Evolutionary conservation across 1,140 invertebrate species (phyloP), one percentile per base, ranked within the genome.

Genomic region (Halictus rubicundus): DNA sequence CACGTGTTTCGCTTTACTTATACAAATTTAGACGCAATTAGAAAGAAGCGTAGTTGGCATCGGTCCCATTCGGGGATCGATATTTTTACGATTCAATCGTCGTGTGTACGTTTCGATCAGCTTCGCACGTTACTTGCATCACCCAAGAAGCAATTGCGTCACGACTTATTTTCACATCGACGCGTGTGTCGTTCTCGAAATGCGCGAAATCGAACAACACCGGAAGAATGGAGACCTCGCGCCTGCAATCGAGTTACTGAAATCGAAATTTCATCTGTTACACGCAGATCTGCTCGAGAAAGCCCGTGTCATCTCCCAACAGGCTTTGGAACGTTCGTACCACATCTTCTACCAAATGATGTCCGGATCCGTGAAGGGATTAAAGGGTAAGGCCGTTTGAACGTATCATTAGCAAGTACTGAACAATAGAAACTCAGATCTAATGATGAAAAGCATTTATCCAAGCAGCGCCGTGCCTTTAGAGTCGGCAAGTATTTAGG

Each of bases 341-440:
- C 99, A 99, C 94, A 99, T 99, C 93, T 99, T 99, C 97, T 99
- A 99, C 95, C 99, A 99, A 94, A 97, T 99, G 91, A 99, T 99
- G 97, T 99, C 99, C 89, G 98, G 97, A 82, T 95, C 97, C 83
- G 96, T 99, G 60, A 88, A 95, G 57, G 96, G 95, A 86, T 93
- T 99, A 78, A 99, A 98, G 95, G 96, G 98, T 98, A 95, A 95
- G 94, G 90, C 52, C 46, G 54, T 52, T 59, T 12, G 42, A 23
- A 39, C 23, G 16, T 6, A 16, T 37, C 21, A n/a, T 25, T 14
- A 25, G 0, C 14, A n/a, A 4, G 23, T 49, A 39, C n/a, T 12
- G 16, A 60, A 23, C 32, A 9, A 16, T 75, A 4, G 7, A 16
- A 9, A 52, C 14, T 52, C 49, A 6, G 6, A 19, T 52, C 49